phyloP scores from a whole-genome alignment of 2,797 vertebrate genomes.

The Eremophila alpestris region DNA sequence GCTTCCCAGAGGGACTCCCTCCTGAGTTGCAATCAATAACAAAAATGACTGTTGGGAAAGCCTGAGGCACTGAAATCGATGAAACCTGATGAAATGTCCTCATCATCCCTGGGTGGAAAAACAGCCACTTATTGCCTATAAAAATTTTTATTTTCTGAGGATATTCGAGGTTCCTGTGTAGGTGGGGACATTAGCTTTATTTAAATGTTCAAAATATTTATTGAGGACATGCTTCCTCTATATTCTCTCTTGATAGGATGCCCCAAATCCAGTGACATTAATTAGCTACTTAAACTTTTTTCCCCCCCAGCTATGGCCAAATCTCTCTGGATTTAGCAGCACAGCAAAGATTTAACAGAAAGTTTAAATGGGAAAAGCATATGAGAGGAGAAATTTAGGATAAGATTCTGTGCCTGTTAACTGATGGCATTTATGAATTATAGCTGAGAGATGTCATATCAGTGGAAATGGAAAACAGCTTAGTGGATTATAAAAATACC shows the following conservation, averaged over 20 bases:
- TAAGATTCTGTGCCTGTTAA: constrained; percentile 54
- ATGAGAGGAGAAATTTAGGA: constrained; percentile 41
- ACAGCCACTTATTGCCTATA: background rate
- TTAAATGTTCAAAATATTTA: constrained; percentile 56
- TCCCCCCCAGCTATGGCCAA: constrained; percentile 22
- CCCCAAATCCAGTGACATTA: constrained; percentile 50
- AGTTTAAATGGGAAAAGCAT: constrained; percentile 57
- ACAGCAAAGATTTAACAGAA: constrained; percentile 61
- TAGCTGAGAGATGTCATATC: constrained; percentile 58
- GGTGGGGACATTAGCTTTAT: background rate
- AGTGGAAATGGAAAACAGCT: constrained; percentile 62
- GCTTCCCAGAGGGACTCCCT: background rate
- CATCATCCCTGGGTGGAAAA: background rate
- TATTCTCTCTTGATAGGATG: constrained; percentile 30
- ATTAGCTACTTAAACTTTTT: constrained; percentile 64
- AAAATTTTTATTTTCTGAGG: background rate
- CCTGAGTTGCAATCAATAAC: background rate
- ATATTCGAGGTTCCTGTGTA: background rate
- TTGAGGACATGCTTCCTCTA: constrained; percentile 41
- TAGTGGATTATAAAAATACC: constrained; percentile 64
- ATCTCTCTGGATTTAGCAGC: constrained; percentile 58
- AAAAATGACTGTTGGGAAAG: background rate
- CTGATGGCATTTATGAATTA: constrained; percentile 67
- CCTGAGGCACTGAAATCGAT: background rate
- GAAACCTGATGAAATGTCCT: background rate